Base-by-base conservation (phyloP, 92 coral and sea anemone species). In the Parazoanthus swiftii region DNA sequence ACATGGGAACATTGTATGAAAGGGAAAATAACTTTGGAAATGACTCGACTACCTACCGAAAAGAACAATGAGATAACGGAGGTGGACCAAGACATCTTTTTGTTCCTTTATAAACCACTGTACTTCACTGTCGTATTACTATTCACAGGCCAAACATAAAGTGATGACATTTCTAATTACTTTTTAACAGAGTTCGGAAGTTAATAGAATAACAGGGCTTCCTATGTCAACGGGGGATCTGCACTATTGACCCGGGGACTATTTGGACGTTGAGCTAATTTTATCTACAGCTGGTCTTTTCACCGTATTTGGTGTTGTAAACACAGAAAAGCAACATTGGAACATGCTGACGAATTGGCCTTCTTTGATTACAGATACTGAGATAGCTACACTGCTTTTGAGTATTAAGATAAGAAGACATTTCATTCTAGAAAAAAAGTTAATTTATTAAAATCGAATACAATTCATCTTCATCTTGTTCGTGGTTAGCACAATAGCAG, bases 241-340 rank as follows among this genome's bases (percentile, higher is more conserved):
- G n/a, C 25, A 15, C 51, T 39, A 38, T 76, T 76, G 80, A 76
- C 80, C 80, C 29, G 10, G 80, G 13, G 70, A 16, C 26, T 76
- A 9, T 23, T 35, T 38, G 10, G 48, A 76, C 29, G 48, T 20
- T 11, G 9, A 37, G 80, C 80, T 76, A 75, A 75, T 75, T 75
- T 75, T 44, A n/a, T 74, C 79, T 6, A 44, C 79, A n/a, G 43
- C 3, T 44, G 79, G 46, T 75, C 11, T 38, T 75, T 29, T 51
- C 16, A 37, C 50, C 79, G 79, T 75, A 75, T 75, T 75, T 23
- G 26, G 79, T 39, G 50, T 39, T 39, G 79, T 75, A 21, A 75
- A 21, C 25, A 75, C 58, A 10, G 58, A 16, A 29, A 16, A 4
- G 44, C 39, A 35, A 74, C 21, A 73, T 36, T 29, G 38, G 36